A percentile compares a stretch with the other conserved stretches of the same genome.
These are phyloP conservation scores for Palythoa grandiflora DNA, from an alignment of 92 coral and sea anemone genomes.

Conservation along the genomic window DNA sequence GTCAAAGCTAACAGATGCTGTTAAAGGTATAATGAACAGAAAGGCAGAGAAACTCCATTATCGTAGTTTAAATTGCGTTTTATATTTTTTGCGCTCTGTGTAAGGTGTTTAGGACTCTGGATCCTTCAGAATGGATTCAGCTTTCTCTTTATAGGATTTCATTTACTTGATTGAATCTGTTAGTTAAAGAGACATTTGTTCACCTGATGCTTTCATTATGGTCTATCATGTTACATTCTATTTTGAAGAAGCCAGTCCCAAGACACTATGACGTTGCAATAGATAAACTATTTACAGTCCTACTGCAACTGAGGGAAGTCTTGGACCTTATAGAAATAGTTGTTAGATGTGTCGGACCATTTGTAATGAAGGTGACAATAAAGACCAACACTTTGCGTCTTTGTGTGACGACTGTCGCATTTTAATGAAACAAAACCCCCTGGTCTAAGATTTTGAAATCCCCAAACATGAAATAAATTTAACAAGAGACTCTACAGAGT, in stretches of 20 bases:
- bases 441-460: too few relatives aligned
- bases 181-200: background rate
- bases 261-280: conserved; percentile 77
- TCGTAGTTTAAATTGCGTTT: background rate
- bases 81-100: background rate
- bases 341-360: background rate
- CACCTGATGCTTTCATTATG: conserved; percentile 14
- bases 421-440: too few relatives aligned
- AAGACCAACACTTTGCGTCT: conserved; percentile 11
- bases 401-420: background rate
- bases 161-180: too few relatives aligned
- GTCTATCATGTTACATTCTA: conserved; percentile 2
- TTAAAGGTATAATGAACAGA: background rate
- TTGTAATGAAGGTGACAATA: conserved; percentile 34
- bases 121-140: background rate
- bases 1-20: background rate
- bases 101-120: background rate
- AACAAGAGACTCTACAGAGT: too few relatives aligned
- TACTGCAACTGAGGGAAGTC: conserved; percentile 60
- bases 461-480: too few relatives aligned
- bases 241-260: conserved; percentile 31
- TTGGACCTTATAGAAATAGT: conserved; percentile 17
- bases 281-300: conserved; percentile 56
- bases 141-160: too few relatives aligned
- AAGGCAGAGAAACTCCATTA: conserved; percentile 26